These are phyloP conservation scores for Falco biarmicus DNA, from an alignment of 2,797 vertebrate genomes.

Conservation along the genomic window DNA sequence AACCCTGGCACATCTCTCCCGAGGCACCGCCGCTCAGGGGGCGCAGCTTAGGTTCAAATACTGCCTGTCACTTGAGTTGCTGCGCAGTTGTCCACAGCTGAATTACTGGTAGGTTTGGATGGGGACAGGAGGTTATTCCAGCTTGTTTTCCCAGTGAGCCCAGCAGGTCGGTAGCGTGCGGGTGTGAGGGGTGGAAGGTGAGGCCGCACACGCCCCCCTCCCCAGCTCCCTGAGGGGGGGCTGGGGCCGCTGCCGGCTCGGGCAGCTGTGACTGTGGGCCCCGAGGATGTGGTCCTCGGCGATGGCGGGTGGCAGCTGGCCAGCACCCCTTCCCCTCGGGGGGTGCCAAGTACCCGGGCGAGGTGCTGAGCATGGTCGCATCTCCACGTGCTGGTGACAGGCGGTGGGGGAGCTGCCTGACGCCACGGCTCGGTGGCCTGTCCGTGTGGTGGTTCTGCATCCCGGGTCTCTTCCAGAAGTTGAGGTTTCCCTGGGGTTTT, in stretches of 20 bases:
- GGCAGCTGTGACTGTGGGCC: rapidly evolving
- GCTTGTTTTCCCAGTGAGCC: background rate
- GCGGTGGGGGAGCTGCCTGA: background rate
- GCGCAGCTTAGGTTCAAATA: background rate
- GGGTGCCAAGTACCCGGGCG: too few species aligned
- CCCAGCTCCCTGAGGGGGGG: background rate
- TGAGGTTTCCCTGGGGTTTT: background rate
- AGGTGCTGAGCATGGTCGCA: rapidly evolving
- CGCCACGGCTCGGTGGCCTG: rapidly evolving
- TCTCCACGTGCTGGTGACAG: background rate
- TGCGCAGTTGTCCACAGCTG: background rate
- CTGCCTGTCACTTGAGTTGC: background rate
- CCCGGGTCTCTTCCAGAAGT: background rate
- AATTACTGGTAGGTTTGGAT: background rate
- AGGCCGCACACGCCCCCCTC: rapidly evolving
- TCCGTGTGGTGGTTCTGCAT: background rate
- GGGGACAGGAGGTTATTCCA: background rate
- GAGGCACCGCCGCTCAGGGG: background rate
- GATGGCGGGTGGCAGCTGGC: background rate
- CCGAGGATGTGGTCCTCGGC: background rate
- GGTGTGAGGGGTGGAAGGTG: background rate
- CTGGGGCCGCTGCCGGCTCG: background rate
- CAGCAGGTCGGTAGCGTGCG: background rate
- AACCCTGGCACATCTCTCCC: background rate
- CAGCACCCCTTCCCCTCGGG: background rate